Base-by-base conservation (phyloP, 2,888 invertebrate genomes). In the Ametastegia equiseti region DNA sequence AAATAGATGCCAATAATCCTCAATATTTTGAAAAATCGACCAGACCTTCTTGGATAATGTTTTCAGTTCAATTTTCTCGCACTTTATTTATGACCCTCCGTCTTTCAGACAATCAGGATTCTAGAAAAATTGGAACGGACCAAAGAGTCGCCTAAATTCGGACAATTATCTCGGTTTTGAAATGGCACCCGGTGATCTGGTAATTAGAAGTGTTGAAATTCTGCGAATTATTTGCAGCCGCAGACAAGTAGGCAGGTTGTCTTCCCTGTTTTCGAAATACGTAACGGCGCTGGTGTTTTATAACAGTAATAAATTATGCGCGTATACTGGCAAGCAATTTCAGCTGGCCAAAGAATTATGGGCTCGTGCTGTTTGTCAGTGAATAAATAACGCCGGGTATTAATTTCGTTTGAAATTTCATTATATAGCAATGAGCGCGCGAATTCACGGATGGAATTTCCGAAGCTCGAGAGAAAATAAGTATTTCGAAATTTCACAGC, bases 251-350 rank as follows among this genome's bases (percentile, higher is more conserved):
- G n/a, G 5, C 47, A 50, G 39, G 54, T 47, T 13, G 54, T 36
- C 45, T 50, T 45, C 36, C 13, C 33, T 36, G 54, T 75, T 50
- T 75, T 50, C 19, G 19, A 19, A 50, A 75, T 15, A 71, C 27
- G 27, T 45, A 19, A 54, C 54, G 19, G 30, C 54, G 50, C 33
- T 23, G 9, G 11, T 33, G n/a, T 75, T 50, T 50, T 54, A 9
- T 75, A 73, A 50, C 11, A 36, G 75, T 54, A 36, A 73, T 73
- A 47, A 73, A 75, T 75, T 75, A 54, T 75, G 30, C 33, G n/a
- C 50, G 50, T 36, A 15, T 67, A 54, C 75, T 54, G 47, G 27
- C 47, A 30, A 50, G 50, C 54, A 75, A 75, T 75, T 75, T 75
- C 13, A 50, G 23, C 50, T 63, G 27, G 19, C 75, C 33, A 19